These are phyloP conservation scores for Frankliniella fusca DNA, from an alignment of 2,888 invertebrate species.

Conservation along the genomic window DNA sequence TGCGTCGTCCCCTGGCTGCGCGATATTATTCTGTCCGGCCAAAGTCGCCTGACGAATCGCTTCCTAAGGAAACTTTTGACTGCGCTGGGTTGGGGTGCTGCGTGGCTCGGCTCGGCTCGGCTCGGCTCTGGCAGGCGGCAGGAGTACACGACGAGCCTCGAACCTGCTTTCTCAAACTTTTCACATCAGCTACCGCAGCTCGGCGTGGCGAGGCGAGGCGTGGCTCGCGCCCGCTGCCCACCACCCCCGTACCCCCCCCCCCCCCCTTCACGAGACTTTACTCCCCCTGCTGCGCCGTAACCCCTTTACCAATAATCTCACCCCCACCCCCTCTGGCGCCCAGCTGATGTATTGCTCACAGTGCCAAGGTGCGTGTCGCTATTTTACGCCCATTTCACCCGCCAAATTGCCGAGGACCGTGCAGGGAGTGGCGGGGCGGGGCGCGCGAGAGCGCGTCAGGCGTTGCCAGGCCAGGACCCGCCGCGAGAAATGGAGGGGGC, in stretches of 20 bases:
- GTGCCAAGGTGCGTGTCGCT: conserved; percentile 18
- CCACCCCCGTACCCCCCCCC: neutral
- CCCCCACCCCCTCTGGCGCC: neutral
- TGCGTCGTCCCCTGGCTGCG: neutral
- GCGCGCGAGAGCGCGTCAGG: neutral
- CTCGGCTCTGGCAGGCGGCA: neutral
- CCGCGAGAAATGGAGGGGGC: too few relatives aligned
- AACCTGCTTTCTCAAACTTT: conserved; percentile 25
- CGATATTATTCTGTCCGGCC: conserved; percentile 22
- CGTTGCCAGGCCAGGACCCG: neutral
- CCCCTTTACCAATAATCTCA: neutral
- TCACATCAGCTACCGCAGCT: conserved; percentile 16
- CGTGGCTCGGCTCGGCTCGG: neutral
- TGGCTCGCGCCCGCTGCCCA: neutral
- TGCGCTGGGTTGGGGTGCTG: neutral
- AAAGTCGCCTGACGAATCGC: conserved; percentile 25
- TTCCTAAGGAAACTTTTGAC: conserved; percentile 5
- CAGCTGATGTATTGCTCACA: conserved; percentile 5
- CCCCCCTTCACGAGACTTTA: too few relatives aligned
- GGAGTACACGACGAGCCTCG: neutral
- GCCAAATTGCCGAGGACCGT: neutral
- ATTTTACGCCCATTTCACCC: conserved; percentile 23
- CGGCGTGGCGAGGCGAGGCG: neutral
- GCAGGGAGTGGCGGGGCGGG: neutral
- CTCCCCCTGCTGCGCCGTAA: too few relatives aligned